A percentile compares a stretch with the other conserved stretches of the same genome.
Evolutionary conservation across 1,140 invertebrate genomes (phyloP).

Genomic region (Apis cerana): DNA sequence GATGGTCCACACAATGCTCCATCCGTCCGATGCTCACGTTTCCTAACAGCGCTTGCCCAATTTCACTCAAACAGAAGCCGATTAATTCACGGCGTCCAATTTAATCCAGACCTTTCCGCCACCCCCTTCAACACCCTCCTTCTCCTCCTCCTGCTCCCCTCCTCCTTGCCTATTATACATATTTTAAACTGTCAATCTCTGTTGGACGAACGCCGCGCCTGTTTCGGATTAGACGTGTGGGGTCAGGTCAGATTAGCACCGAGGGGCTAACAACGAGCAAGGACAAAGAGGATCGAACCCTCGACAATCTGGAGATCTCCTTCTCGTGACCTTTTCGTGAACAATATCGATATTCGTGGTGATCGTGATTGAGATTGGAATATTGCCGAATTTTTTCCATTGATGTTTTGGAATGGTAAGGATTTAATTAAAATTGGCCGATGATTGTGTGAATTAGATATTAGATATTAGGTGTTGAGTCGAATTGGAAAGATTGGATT

Average conservation of each 20-base stretch:
- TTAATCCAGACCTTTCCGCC: slow-evolving; percentile 74
- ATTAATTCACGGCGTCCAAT: slow-evolving; percentile 81
- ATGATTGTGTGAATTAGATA: too few relatives aligned
- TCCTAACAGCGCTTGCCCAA: slow-evolving; percentile 81
- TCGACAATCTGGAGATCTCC: not conserved
- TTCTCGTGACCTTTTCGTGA: not conserved
- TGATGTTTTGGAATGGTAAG: too few relatives aligned
- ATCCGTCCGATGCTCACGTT: slow-evolving; percentile 72
- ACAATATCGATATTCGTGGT: too few relatives aligned
- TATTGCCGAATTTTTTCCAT: too few relatives aligned
- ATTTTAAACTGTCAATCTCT: slow-evolving; percentile 82
- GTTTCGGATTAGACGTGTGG: slow-evolving; percentile 74
- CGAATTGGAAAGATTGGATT: too few relatives aligned
- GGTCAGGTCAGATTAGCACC: slow-evolving; percentile 73
- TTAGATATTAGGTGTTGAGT: too few relatives aligned
- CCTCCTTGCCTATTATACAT: slow-evolving; percentile 76
- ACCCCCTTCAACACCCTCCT: slow-evolving; percentile 11
- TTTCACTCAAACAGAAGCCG: slow-evolving; percentile 82
- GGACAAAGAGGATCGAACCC: slow-evolving; percentile 37
- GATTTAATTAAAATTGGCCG: too few relatives aligned
- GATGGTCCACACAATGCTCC: slow-evolving; percentile 71
- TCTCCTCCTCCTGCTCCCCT: not conserved
- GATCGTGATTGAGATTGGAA: not conserved
- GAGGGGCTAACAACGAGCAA: slow-evolving; percentile 49
- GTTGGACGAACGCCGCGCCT: slow-evolving; percentile 46